Base-by-base conservation (phyloP, 2,888 invertebrate species). In the Anoplius nigerrimus region DNA sequence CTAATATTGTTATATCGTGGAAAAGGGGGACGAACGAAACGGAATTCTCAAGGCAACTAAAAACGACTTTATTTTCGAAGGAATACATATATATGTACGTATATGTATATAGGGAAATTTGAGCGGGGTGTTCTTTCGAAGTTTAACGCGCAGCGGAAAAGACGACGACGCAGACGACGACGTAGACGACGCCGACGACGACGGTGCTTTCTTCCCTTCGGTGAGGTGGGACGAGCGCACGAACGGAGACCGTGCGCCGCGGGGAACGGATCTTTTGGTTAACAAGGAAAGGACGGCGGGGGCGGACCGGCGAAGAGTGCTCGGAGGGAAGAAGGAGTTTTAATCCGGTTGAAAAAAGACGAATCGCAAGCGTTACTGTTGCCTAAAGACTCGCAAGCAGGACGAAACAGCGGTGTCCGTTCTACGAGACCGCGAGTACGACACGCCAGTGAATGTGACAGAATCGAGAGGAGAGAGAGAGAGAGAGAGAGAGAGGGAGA, bases 21-120 rank as follows among this genome's bases (percentile, higher is more conserved):
- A n/a, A n/a, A n/a, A n/a, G n/a, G n/a, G n/a, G n/a, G n/a, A 51
- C 51, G 51, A 18, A 51, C 51, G n/a, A 8, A 53, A 15, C 53
- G 24, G 34, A n/a, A 24, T 5, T 18, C n/a, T 34, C 55, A 55
- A 55, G 55, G 24, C 15, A 24, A 55, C 55, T 55, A 53, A 15
- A n/a, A 27, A 15, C 22, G 34, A 24, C n/a, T n/a, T 34, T 34
- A 34, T 34, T 34, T 34, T 34, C 34, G 11, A 34, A 34, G 34
- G 11, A 34, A 34, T 11, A 34, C 11, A 34, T 34, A 34, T 34
- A 55, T 27, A n/a, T 27, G 18, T 18, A 34, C 11, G 34, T 55
- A 11, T 11, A n/a, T 18, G 34, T 24, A 27, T 27, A 55, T 8
- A 18, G 55, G 55, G 18, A 55, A 55, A 6, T 55, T 27, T 27